phyloP scores from a whole-genome alignment of 2,797 vertebrate species.

The Sebastiscus tertius region DNA sequence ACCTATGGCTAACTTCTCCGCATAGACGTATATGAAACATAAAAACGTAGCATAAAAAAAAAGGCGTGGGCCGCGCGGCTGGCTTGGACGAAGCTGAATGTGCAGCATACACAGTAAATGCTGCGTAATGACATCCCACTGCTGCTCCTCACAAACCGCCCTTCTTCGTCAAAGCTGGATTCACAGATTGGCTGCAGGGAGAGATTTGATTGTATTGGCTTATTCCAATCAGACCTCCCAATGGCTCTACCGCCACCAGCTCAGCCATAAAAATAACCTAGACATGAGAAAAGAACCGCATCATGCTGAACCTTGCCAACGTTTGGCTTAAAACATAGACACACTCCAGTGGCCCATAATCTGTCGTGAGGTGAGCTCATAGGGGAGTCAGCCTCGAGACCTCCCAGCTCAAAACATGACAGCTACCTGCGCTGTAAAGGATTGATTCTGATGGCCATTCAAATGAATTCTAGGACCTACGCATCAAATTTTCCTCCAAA shows the following conservation, averaged over 20 bases:
- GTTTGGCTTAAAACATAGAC: constrained; percentile 30
- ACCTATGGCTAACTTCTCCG: constrained; percentile 38
- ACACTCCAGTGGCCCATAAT: constrained; percentile 35
- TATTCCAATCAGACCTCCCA: constrained; percentile 53
- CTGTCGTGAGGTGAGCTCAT: constrained; percentile 47
- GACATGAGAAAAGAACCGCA: constrained; percentile 44
- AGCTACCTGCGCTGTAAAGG: constrained; percentile 44
- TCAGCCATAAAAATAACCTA: constrained; percentile 56
- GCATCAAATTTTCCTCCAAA: constrained; percentile 1
- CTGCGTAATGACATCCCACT: constrained; percentile 42
- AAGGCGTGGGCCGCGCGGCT: background rate
- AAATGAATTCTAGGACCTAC: constrained; percentile 11
- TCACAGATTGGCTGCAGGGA: constrained; percentile 32
- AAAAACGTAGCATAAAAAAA: constrained; percentile 35
- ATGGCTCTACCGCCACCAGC: constrained; percentile 43
- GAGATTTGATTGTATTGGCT: constrained; percentile 45
- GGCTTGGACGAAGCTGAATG: constrained; percentile 1
- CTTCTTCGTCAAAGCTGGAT: constrained; percentile 33
- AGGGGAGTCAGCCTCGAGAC: constrained; percentile 29
- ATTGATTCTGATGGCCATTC: constrained; percentile 8
- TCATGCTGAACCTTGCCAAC: constrained; percentile 42
- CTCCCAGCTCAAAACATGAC: constrained; percentile 37
- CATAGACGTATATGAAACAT: constrained; percentile 46
- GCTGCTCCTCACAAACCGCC: constrained; percentile 7
- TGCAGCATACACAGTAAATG: constrained; percentile 28